These are phyloP conservation scores for Sycophila texana DNA, from an alignment of 2,888 invertebrate genomes.

Conservation along the genomic window DNA sequence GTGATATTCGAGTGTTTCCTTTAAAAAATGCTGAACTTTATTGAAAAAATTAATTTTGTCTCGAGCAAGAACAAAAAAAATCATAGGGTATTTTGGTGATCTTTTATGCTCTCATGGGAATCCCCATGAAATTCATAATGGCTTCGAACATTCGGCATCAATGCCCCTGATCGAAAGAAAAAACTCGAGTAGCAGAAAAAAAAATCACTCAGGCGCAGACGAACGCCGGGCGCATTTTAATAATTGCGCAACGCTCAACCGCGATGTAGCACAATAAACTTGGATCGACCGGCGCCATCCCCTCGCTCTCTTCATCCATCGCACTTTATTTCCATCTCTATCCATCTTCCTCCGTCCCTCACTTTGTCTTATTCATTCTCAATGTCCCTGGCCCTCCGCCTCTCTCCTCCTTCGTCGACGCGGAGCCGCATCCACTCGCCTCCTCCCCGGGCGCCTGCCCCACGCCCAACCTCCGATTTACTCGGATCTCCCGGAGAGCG, in stretches of 20 bases:
- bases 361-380: conserved; percentile 45
- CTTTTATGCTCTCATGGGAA: no score
- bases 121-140: not conserved
- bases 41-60: no score
- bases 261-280: conserved; percentile 4
- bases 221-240: no score
- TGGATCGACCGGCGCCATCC: conserved; percentile 22
- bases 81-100: no score
- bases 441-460: not conserved
- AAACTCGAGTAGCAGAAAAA: not conserved
- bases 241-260: no score
- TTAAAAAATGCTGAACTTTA: no score
- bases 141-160: not conserved
- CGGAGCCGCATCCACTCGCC: not conserved
- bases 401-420: not conserved
- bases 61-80: no score
- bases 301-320: conserved; percentile 14
- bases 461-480: conserved; percentile 40
- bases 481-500: conserved; percentile 35
- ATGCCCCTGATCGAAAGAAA: not conserved
- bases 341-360: conserved; percentile 31
- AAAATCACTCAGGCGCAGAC: no score
- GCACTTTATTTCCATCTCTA: conserved; percentile 35
- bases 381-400: conserved; percentile 6
- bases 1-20: no score